A percentile compares a stretch with the other conserved stretches of the same genome.
Conservation (phyloP, 1,140 invertebrate genomes). For the Acromyrmex charruanus region DNA sequence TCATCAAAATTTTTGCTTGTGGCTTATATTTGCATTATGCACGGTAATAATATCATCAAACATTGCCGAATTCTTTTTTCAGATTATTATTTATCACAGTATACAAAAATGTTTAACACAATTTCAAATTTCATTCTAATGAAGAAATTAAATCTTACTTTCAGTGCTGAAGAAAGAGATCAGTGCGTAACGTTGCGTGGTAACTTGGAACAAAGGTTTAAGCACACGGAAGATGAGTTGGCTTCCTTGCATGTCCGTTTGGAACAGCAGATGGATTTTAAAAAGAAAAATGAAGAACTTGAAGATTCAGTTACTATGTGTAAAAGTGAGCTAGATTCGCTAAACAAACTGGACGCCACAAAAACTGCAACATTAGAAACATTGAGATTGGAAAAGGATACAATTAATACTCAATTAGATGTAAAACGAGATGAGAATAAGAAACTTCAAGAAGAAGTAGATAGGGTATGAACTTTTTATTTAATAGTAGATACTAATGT, state of each 20-base stretch:
- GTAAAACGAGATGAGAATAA: conserved; percentile 80
- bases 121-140: neutral
- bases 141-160: conserved; percentile 54
- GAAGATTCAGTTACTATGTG: conserved; percentile 80
- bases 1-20: neutral
- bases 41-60: neutral
- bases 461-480: conserved; percentile 73
- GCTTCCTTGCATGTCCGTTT: conserved; percentile 79
- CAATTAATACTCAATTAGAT: conserved; percentile 78
- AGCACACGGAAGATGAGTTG: conserved; percentile 77
- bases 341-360: conserved; percentile 82
- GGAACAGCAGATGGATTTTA: conserved; percentile 77
- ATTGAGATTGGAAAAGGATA: conserved; percentile 83
- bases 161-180: conserved; percentile 84
- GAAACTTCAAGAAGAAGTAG: conserved; percentile 81
- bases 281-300: conserved; percentile 76
- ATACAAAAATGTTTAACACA: neutral
- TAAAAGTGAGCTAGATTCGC: conserved; percentile 83
- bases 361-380: conserved; percentile 82
- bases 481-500: neutral
- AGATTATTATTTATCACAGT: neutral
- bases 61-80: neutral
- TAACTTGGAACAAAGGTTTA: conserved; percentile 78
- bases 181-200: conserved; percentile 80
- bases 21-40: neutral